Evolutionary conservation across 1,140 invertebrate species (phyloP), one percentile per base, ranked within the genome.

Genomic region (Tetramorium simillimum): DNA sequence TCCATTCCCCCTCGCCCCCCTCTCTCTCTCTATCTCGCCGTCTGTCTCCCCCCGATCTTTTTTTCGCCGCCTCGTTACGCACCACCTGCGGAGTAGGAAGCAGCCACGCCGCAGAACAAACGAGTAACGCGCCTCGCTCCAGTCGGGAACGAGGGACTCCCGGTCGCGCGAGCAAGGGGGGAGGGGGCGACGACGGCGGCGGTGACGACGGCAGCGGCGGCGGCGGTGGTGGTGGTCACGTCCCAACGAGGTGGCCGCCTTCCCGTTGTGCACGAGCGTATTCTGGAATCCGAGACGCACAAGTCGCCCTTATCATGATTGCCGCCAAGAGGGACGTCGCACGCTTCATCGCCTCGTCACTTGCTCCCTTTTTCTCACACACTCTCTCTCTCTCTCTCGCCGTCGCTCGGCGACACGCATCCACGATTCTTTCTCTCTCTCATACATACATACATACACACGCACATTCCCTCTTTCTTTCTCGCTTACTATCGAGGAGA

Each of bases 211-310:
- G 0, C 12, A 7, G 3, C 24, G 43, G 5, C 2, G 49, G 10
- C 12, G 18, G 0, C 12, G 18, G 0, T 0, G 28, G 67, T 18
- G 62, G 10, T 40, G 72, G 33, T n/a, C 51, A 40, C 33, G 72
- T 81, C 62, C 87, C 87, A 76, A 76, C 62, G 21, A 65, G 40
- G 33, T 14, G 63, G 63, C 33, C 37, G 28, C 33, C 43, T 81
- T n/a, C 21, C 53, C 37, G 46, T 24, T n/a, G 37, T 46, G 49
- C 82, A 85, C 73, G 60, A 53, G 46, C 85, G 72, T 87, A 16
- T 51, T 33, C 88, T 89, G 85, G 56, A 90, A 90, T 86, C 56
- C 77, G 87, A 90, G 70, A 89, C 56, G 84, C 49, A 86, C 65
- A 72, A 90, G 63, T 86, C 37, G 53, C 81, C 73, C 87, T 73